These are phyloP conservation scores for Cyclophora albipunctata DNA, from an alignment of 2,888 invertebrate species.

Conservation along the genomic window DNA sequence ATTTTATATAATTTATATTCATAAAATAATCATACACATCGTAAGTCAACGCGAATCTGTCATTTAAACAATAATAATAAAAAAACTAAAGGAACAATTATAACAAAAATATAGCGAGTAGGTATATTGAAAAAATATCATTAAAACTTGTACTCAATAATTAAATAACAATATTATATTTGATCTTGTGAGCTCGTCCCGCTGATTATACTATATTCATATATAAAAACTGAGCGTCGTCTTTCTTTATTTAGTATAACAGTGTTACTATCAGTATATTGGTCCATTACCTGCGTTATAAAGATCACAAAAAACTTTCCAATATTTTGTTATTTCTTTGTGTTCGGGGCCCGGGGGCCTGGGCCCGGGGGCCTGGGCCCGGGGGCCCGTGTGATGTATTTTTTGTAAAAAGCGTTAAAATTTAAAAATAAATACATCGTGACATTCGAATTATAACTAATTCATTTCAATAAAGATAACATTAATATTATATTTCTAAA, in stretches of 20 bases:
- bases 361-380: conserved; percentile 26
- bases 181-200: conserved; percentile 67
- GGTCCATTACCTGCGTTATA: conserved; percentile 56
- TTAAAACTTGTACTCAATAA: conserved; percentile 75
- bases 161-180: conserved; percentile 75
- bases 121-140: conserved; percentile 69
- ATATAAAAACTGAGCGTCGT: conserved; percentile 50
- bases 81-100: conserved; percentile 70
- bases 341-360: too few species aligned
- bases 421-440: conserved; percentile 59
- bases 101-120: conserved; percentile 71
- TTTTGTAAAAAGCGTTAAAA: conserved; percentile 57
- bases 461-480: conserved; percentile 55
- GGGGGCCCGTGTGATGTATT: conserved; percentile 62
- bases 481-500: conserved; percentile 71
- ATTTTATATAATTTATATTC: conserved; percentile 41
- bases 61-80: conserved; percentile 70
- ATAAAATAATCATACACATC: conserved; percentile 52
- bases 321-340: conserved; percentile 18
- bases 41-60: conserved; percentile 48
- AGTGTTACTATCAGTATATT: conserved; percentile 54
- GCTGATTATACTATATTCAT: conserved; percentile 36
- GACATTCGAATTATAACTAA: conserved; percentile 49
- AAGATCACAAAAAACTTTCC: conserved; percentile 23
- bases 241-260: conserved; percentile 41